A percentile compares a stretch with the other conserved stretches of the same genome.
Conservation (phyloP, 2,113 vertebrate species). For the pig (Sus scrofa) region T2T-Sscrofa CM000820.6:14260501-14261000, state of each 20-base stretch:
- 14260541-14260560: not conserved
- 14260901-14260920: not conserved
- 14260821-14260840: not conserved
- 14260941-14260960: not conserved
- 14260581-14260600: not conserved
- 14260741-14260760: not conserved
- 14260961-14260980: not conserved
- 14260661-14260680: not conserved
- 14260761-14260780: not conserved
- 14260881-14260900: not conserved
- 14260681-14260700: not conserved
- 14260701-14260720: constrained; percentile 19
- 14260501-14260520: no score
- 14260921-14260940: not conserved
- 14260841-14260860: not conserved
- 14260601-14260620: not conserved
- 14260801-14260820: no score
- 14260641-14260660: not conserved
- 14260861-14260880: not conserved
- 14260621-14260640: not conserved
- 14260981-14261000: not conserved
- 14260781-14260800: no score
- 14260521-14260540: no score
- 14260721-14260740: not conserved
- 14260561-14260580: not conserved